These are phyloP conservation scores for Saccostrea echinata DNA, from an alignment of 1,140 invertebrate species.

Conservation along the genomic window DNA sequence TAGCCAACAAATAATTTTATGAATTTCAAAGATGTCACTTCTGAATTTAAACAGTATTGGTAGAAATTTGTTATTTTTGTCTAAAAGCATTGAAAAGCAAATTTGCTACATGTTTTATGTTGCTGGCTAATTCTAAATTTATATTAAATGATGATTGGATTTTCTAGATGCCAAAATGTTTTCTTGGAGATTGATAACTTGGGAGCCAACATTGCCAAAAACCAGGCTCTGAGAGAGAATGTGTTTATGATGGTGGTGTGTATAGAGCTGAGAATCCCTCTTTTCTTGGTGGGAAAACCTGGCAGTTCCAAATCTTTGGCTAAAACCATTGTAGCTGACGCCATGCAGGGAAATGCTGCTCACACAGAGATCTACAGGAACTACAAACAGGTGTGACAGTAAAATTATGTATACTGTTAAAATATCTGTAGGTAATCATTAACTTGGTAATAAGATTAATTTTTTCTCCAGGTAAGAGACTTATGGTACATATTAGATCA, in stretches of 20 bases:
- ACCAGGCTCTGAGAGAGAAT: slow-evolving; percentile 76
- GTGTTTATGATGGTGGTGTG: slow-evolving; percentile 78
- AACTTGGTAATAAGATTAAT: too few species aligned
- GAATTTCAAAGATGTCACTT: background rate
- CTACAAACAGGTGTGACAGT: slow-evolving; percentile 69
- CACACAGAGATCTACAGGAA: slow-evolving; percentile 66
- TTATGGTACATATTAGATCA: too few species aligned
- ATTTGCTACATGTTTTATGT: background rate
- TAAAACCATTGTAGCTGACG: slow-evolving; percentile 73
- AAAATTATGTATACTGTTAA: too few species aligned
- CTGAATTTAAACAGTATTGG: background rate
- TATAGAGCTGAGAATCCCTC: slow-evolving; percentile 73
- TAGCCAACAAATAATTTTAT: too few species aligned
- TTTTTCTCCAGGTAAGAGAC: too few species aligned
- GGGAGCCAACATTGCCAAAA: slow-evolving; percentile 72
- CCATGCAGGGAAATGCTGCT: slow-evolving; percentile 71
- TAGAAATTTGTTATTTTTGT: background rate
- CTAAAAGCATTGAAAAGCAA: too few species aligned
- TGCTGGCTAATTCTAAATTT: background rate
- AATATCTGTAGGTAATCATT: too few species aligned
- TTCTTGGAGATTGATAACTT: slow-evolving; percentile 71
- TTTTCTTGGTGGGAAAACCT: slow-evolving; percentile 77
- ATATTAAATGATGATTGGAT: background rate
- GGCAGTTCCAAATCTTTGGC: slow-evolving; percentile 77
- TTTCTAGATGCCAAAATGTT: slow-evolving; percentile 69